phyloP scores from a whole-genome alignment of 2,113 vertebrate genomes.

The Cygnus buccinator region DNA sequence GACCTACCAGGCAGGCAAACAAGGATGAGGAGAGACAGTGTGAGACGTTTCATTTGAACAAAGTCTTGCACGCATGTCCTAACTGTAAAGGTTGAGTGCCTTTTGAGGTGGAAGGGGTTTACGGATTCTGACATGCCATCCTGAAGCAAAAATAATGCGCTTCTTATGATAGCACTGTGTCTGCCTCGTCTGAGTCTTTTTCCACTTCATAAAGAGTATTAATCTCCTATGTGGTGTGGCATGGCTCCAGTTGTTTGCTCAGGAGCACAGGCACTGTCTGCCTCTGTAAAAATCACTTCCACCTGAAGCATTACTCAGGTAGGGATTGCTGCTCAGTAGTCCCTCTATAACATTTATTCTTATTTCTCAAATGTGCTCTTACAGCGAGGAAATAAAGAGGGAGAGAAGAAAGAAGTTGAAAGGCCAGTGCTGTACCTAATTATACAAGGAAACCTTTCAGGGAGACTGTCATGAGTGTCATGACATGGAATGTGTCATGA shows the following conservation, averaged over 20 bases:
- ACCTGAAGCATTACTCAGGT: not conserved
- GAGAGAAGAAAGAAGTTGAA: not conserved
- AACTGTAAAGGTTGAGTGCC: not conserved
- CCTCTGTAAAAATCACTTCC: not conserved
- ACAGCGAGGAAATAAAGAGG: not conserved
- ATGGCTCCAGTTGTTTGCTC: not conserved
- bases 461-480: no score
- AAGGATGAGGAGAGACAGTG: not conserved
- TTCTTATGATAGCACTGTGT: not conserved
- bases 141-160: not conserved
- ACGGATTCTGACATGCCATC: not conserved
- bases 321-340: not conserved
- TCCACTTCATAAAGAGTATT: not conserved
- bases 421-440: not conserved
- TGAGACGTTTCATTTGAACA: not conserved
- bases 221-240: not conserved
- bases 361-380: not conserved
- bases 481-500: no score
- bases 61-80: not conserved
- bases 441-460: not conserved
- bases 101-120: not conserved
- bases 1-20: not conserved
- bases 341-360: not conserved
- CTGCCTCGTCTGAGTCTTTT: conserved; percentile 1
- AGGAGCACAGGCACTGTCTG: not conserved